A percentile compares a stretch with the other conserved stretches of the same genome.
Evolutionary conservation across 2,797 vertebrate species (phyloP).

Genomic region (Otolemur crassicaudatus): DNA sequence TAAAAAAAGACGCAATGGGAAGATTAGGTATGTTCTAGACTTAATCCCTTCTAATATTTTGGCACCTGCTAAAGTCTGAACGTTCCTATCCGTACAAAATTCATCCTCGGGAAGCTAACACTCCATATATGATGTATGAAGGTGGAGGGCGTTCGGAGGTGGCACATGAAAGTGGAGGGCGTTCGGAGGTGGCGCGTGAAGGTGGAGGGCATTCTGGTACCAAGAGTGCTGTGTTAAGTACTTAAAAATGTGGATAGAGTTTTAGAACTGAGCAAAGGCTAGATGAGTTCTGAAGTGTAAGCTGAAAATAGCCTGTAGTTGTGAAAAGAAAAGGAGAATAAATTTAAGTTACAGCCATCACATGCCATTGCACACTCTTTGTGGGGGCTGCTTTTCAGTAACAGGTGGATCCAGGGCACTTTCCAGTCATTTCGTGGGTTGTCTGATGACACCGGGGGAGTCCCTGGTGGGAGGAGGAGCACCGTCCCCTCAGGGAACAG

Average conservation of each 20-base stretch:
- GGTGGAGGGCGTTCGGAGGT: background rate
- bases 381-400: background rate
- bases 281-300: background rate
- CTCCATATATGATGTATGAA: background rate
- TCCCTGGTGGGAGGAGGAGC: accelerated
- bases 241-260: background rate
- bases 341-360: background rate
- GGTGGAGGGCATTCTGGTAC: background rate
- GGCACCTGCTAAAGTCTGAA: background rate
- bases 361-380: background rate
- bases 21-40: background rate
- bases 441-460: background rate
- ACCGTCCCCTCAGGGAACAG: background rate
- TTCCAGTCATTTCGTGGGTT: too few relatives aligned
- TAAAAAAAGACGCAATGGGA: background rate
- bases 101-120: background rate
- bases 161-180: too few relatives aligned
- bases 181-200: background rate
- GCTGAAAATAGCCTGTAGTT: background rate
- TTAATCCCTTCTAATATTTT: background rate
- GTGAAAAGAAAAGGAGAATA: background rate
- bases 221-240: background rate
- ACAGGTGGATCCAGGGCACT: background rate
- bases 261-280: background rate
- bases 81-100: too few relatives aligned